phyloP scores from a whole-genome alignment of 1,140 invertebrate species.

The Sminthurides bifidus region DNA sequence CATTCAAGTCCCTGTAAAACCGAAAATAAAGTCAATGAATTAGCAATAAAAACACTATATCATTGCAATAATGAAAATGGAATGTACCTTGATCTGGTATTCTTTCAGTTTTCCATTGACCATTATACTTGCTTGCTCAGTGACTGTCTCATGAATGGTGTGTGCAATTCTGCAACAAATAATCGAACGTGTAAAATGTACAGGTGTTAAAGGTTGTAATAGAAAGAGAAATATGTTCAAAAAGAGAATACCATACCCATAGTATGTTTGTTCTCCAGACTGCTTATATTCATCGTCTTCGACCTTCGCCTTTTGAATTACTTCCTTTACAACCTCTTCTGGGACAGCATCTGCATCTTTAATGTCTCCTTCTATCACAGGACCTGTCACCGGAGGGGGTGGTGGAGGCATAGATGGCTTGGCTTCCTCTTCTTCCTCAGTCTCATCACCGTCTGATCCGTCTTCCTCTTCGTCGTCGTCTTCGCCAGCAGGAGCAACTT shows the following conservation, averaged over 20 bases:
- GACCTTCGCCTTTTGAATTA: constrained; percentile 36
- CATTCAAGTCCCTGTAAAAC: constrained; percentile 49
- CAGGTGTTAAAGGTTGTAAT: neutral
- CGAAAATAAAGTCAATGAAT: neutral
- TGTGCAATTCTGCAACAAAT: constrained; percentile 43
- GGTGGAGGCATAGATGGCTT: constrained; percentile 2
- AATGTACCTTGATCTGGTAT: constrained; percentile 48
- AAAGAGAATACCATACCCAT: constrained; percentile 31
- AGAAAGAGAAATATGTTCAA: neutral
- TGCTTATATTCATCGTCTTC: constrained; percentile 49
- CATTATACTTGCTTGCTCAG: constrained; percentile 46
- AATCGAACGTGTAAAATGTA: neutral
- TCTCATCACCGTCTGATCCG: constrained; percentile 17
- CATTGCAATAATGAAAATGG: neutral
- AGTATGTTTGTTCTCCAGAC: constrained; percentile 40
- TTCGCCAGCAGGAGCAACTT: constrained; percentile 45
- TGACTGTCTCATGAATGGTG: constrained; percentile 45
- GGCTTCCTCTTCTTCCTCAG: constrained; percentile 29
- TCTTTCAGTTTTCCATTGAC: constrained; percentile 49
- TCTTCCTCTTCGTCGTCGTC: constrained; percentile 36
- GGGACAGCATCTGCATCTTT: constrained; percentile 20
- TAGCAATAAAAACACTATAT: neutral
- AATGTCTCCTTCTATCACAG: neutral
- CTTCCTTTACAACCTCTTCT: constrained; percentile 27
- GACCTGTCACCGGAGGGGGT: neutral